Conservation (phyloP, 2,888 invertebrate genomes). For the Noctua comes region DNA sequence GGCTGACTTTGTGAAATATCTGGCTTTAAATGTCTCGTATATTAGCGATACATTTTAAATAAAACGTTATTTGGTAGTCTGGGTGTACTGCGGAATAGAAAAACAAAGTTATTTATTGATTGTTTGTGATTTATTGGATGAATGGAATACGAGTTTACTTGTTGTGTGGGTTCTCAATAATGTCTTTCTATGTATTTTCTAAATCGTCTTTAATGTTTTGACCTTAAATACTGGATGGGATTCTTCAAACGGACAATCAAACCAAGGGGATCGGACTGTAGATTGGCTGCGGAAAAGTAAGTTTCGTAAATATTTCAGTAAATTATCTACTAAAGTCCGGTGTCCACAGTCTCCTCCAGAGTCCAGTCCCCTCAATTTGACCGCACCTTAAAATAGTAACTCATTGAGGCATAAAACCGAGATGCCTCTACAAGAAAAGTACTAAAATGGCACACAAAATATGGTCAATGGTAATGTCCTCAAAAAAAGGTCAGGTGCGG, state of each 20-base stretch:
- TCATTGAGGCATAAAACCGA: background rate
- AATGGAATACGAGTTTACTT: too few species aligned
- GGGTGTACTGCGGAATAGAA: background rate
- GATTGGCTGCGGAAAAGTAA: background rate
- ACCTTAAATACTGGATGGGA: background rate
- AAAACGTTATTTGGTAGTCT: background rate
- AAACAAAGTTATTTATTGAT: slow-evolving; percentile 6
- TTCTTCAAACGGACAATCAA: background rate
- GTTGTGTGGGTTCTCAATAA: background rate
- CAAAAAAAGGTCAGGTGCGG: slow-evolving; percentile 47
- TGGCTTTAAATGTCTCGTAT: slow-evolving; percentile 38
- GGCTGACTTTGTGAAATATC: slow-evolving; percentile 58
- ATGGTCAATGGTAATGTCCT: slow-evolving; percentile 42
- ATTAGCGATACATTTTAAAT: slow-evolving; percentile 25
- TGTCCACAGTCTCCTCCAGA: background rate
- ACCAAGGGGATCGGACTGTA: background rate
- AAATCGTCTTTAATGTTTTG: background rate
- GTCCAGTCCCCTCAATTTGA: background rate
- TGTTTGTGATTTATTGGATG: background rate
- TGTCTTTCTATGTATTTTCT: background rate
- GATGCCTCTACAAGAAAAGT: slow-evolving; percentile 8
- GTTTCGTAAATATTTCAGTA: background rate
- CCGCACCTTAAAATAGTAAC: background rate
- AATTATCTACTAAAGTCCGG: background rate
- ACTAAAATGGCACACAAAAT: slow-evolving; percentile 18